Conservation (phyloP, 2,113 vertebrate species). For the Corapipo altera region DNA sequence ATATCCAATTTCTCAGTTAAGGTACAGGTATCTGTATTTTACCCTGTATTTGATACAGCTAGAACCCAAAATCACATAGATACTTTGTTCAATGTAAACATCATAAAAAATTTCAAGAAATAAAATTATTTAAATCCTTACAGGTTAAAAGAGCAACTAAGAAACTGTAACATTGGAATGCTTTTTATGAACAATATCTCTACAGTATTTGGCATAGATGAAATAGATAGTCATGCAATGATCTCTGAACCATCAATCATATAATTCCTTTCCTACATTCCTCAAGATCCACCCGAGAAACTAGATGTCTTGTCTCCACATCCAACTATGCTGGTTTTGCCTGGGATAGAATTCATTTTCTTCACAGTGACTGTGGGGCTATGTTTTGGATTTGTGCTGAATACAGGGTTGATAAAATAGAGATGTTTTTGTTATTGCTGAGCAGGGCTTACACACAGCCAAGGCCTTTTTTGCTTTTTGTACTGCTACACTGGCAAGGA, state of each 20-base stretch:
- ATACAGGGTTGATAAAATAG: accelerated
- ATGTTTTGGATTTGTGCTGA: not conserved
- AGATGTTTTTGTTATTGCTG: not conserved
- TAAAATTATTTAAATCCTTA: not conserved
- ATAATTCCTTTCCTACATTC: not conserved
- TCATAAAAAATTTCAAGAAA: not conserved
- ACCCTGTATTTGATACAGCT: not conserved
- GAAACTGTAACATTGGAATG: not conserved
- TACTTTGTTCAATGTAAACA: not conserved
- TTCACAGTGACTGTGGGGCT: not conserved
- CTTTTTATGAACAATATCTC: not conserved
- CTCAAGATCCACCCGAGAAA: not conserved
- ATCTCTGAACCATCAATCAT: not conserved
- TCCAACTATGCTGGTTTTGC: not conserved
- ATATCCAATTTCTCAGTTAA: not conserved
- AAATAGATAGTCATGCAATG: not conserved
- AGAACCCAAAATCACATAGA: not conserved
- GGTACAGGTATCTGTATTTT: not conserved
- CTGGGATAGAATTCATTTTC: not conserved
- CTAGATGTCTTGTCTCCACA: not conserved
- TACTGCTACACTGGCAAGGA: not conserved
- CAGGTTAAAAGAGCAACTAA: not conserved
- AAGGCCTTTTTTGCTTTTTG: not conserved
- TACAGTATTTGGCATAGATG: not conserved
- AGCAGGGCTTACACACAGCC: not conserved